Base-by-base conservation (phyloP, 1,140 invertebrate species). In the Matsumurasca onukii region DNA sequence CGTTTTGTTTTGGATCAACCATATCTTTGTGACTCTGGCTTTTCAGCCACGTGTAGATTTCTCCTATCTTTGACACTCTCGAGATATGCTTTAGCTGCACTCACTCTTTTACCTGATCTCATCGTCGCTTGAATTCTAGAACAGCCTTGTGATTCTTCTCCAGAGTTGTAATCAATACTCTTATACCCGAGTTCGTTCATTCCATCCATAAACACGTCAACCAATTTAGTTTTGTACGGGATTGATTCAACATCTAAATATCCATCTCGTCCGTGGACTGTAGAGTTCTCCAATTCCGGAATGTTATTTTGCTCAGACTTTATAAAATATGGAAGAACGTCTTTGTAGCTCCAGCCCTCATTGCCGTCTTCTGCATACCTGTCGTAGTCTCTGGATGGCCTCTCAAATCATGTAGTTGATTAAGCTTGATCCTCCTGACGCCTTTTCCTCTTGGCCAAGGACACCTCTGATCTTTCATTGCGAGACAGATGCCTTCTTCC, bases 341-440 rank as follows among this genome's bases (percentile, higher is more conserved):
- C 88, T 0, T 86, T 78, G 77, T 93, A 98, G 24, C 88, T 87
- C 96, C 96, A 98, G 0, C 92, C 92, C 1, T 80, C 78, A 74
- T 95, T 97, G 1, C 95, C 96, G 71, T 89, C 80, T 12, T 79
- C 79, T 3, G 79, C 85, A 89, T 89, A 92, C 48, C 82, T 79
- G 73, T 93, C 86, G 74, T 88, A 93, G 78, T 92, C 90, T 3
- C 80, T 74, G 82, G 82, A 71, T 88, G 85, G 0, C 91, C 90
- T 61, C 91, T 81, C 92, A 91, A 0, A 92, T 88, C 86, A 92
- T 85, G 75, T 93, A 95, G 79, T 92, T 92, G 12, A 92, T 84
- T 1, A 91, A 85, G 48, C 89, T n/a, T 91, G 1, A 88, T 89
- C 0, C 91, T 91, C 0, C 91, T 91, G 1, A 92, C n/a, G 13